A percentile compares a stretch with the other conserved stretches of the same genome.
Evolutionary conservation across 1,140 invertebrate genomes (phyloP).

Genomic region (Hylyphantes graminicola): DNA sequence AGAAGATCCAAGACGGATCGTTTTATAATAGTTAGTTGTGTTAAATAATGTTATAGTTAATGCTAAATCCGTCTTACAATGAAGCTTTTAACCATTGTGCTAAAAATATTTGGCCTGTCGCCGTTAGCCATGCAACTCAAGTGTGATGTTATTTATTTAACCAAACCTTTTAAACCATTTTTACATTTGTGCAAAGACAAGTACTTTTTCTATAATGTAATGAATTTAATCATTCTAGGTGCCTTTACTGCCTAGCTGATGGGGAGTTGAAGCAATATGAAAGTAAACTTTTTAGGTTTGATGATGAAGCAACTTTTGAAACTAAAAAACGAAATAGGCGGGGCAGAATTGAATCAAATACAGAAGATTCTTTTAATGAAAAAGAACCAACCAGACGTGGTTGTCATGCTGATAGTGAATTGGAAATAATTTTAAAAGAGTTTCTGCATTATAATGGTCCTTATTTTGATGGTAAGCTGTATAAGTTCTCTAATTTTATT

Average conservation of each 20-base stretch:
- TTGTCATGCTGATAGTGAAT: constrained; percentile 72
- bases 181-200: too few species aligned
- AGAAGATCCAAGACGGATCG: too few species aligned
- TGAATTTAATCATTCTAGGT: constrained; percentile 62
- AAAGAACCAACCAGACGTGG: constrained; percentile 64
- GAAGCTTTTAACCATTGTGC: too few species aligned
- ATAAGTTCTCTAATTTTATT: background rate
- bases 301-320: constrained; percentile 1
- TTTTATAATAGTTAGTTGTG: too few species aligned
- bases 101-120: too few species aligned
- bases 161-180: too few species aligned
- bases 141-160: too few species aligned
- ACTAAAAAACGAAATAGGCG: background rate
- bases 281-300: constrained; percentile 66
- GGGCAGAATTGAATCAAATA: constrained; percentile 1
- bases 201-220: background rate
- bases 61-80: too few species aligned
- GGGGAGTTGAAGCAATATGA: constrained; percentile 68
- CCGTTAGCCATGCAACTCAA: too few species aligned
- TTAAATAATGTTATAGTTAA: too few species aligned
- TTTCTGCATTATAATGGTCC: background rate
- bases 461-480: background rate
- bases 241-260: constrained; percentile 67
- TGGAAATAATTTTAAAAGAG: constrained; percentile 68
- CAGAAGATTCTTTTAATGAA: constrained; percentile 24